Conservation (phyloP, 2,113 vertebrate genomes). For the Burhinus bistriatus region DNA sequence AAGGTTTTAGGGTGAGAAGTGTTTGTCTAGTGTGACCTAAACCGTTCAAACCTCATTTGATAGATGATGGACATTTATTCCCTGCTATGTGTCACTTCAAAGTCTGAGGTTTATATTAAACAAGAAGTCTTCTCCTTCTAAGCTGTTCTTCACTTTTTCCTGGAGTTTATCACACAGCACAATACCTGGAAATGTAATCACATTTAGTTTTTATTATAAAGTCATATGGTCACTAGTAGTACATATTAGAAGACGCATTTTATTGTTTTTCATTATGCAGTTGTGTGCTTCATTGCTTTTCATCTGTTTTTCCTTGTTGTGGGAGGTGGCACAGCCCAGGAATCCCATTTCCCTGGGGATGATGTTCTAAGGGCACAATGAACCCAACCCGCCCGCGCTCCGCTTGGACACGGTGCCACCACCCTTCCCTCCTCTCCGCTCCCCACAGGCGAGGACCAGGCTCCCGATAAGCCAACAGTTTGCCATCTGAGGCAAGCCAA, state of each 20-base stretch:
- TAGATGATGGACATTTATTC: constrained; percentile 58
- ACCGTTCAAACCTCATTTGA: constrained; percentile 42
- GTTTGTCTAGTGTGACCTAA: constrained; percentile 54
- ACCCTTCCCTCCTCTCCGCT: not conserved
- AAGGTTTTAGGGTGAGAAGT: constrained; percentile 46
- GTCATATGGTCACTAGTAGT: constrained; percentile 64
- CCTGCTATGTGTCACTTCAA: constrained; percentile 38
- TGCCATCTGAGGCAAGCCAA: not conserved
- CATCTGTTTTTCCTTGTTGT: constrained; percentile 45
- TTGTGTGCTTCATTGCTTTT: constrained; percentile 73
- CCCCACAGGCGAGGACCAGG: not conserved
- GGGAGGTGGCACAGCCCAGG: constrained; percentile 58
- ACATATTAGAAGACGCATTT: constrained; percentile 64
- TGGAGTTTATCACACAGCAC: constrained; percentile 45
- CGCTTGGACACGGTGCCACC: not conserved
- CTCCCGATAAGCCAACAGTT: not conserved
- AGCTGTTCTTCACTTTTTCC: constrained; percentile 19
- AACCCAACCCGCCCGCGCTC: not conserved
- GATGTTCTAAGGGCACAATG: not conserved
- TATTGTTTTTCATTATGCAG: constrained; percentile 79
- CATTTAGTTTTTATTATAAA: constrained; percentile 71
- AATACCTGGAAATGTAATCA: constrained; percentile 61
- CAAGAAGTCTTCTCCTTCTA: constrained; percentile 29
- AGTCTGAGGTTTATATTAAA: constrained; percentile 43
- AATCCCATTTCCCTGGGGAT: constrained; percentile 39